Evolutionary conservation across 2,113 vertebrate species (phyloP), one percentile per base, ranked within the genome.

Genomic region (Erinaceus europaeus): DNA sequence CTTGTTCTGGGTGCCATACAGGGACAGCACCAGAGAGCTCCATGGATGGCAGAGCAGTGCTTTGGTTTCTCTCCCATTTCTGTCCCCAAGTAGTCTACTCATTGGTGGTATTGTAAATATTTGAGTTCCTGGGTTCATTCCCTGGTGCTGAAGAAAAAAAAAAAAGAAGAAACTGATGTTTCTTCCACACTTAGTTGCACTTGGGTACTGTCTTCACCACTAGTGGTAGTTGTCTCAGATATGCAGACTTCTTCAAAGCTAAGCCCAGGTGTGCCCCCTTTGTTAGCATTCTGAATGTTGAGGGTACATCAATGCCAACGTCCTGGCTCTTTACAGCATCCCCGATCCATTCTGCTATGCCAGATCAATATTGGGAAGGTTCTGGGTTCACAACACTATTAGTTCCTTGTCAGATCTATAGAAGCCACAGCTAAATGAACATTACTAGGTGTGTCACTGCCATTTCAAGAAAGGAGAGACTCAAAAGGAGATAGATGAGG

Each of bases 251-350:
- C 72, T 86, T 76, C 62, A 72, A 40, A 80, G 44, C 38, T 46
- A 27, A 84, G 25, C 38, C 0, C 3, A 23, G 25, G 4, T 15
- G 12, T 5, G 42, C 25, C 34, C 48, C 36, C 62, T 46, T 27
- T 29, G 15, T 3, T 15, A 42, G 9, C 53, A 36, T 17, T 40
- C 61, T 44, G 8, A 50, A 61, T 25, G 40, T 10, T 25, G 42
- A 13, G 4, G 11, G 2, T 53, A 75, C 12, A 48, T 5, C 0
- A 2, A n/a, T 0, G 2, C 62, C 78, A 34, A 8, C 1, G 38
- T 5, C 36, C 34, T 23, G 9, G 12, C 25, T 68, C n/a, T 40
- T 23, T 9, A 18, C 8, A 32, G 23, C 2, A 38, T 4, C 29
- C 9, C 50, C 1, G 0, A 52, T 34, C 21, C 14, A 38, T 48